phyloP scores from a whole-genome alignment of 2,888 invertebrate species.

The Eupelmus urozonus region DNA sequence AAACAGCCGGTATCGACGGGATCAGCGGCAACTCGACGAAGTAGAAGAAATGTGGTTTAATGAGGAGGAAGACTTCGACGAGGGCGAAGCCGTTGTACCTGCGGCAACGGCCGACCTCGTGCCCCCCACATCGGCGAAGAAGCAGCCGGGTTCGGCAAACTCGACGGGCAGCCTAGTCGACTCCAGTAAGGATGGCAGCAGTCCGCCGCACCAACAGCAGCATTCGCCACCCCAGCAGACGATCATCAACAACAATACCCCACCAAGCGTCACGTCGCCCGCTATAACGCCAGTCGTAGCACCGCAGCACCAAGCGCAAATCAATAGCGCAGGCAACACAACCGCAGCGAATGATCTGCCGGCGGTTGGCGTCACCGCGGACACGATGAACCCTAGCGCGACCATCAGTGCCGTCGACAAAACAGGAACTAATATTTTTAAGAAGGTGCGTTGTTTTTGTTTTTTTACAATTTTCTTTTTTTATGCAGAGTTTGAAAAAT shows the following conservation, averaged over 20 bases:
- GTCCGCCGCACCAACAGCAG: conserved; percentile 48
- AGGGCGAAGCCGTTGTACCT: conserved; percentile 83
- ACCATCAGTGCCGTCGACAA: conserved; percentile 75
- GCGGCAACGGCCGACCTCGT: conserved; percentile 76
- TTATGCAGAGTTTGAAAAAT: too few relatives aligned
- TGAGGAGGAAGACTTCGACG: conserved; percentile 95
- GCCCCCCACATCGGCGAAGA: conserved; percentile 74
- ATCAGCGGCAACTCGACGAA: conserved; percentile 95
- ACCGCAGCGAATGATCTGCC: conserved; percentile 71
- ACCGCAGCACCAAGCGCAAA: conserved; percentile 70
- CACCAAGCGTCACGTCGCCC: conserved; percentile 71
- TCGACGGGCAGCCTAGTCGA: conserved; percentile 65
- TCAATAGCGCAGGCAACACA: conserved; percentile 71
- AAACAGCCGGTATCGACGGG: conserved; percentile 90
- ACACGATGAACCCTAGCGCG: conserved; percentile 64
- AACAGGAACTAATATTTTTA: conserved; percentile 77
- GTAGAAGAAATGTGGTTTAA: conserved; percentile 99
- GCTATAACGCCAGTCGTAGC: conserved; percentile 14
- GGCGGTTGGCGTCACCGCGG: conserved; percentile 41
- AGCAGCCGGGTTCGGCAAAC: conserved; percentile 71
- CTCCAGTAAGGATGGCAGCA: conserved; percentile 63
- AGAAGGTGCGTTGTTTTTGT: conserved; percentile 73
- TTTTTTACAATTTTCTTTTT: too few relatives aligned
- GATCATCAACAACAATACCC: conserved; percentile 71
- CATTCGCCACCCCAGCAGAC: conserved; percentile 47